These are phyloP conservation scores for Bathynomus jamesi DNA, from an alignment of 1,140 invertebrate genomes.

Conservation along the genomic window DNA sequence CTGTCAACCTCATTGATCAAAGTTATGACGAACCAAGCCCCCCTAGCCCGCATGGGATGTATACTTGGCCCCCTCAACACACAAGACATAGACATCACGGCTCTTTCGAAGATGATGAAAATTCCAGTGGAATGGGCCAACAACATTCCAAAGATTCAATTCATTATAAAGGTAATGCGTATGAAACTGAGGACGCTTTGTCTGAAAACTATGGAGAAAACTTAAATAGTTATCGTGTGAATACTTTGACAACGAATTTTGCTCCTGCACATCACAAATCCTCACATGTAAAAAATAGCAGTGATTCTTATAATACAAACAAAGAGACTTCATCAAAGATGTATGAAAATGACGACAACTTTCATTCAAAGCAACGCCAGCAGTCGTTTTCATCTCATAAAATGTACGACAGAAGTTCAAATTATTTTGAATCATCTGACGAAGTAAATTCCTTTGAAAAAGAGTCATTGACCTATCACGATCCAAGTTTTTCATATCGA, in stretches of 20 bases:
- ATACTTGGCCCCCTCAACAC: constrained; percentile 36
- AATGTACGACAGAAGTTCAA: neutral
- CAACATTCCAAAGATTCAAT: neutral
- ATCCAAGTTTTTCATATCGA: neutral
- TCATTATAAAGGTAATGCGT: neutral
- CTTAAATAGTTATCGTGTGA: neutral
- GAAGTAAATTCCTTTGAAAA: neutral
- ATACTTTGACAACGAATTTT: too few relatives aligned
- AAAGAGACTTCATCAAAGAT: too few relatives aligned
- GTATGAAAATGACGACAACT: neutral
- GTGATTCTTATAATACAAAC: too few relatives aligned
- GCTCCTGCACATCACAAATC: too few relatives aligned
- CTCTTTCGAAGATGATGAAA: constrained; percentile 19
- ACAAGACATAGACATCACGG: constrained; percentile 30
- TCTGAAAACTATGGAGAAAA: neutral
- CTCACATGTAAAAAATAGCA: too few relatives aligned
- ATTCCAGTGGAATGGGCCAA: neutral
- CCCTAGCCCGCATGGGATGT: constrained; percentile 35
- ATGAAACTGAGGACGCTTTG: constrained; percentile 16
- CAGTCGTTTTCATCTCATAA: neutral
- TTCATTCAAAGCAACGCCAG: neutral
- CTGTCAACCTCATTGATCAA: neutral
- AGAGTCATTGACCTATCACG: neutral
- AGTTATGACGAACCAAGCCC: constrained; percentile 17
- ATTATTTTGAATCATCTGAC: neutral